Percentiles rank a stretch among this genome's conserved stretches.
Conservation (phyloP, 64 coral and sea anemone genomes). For the Pocillopora damicornis region DNA sequence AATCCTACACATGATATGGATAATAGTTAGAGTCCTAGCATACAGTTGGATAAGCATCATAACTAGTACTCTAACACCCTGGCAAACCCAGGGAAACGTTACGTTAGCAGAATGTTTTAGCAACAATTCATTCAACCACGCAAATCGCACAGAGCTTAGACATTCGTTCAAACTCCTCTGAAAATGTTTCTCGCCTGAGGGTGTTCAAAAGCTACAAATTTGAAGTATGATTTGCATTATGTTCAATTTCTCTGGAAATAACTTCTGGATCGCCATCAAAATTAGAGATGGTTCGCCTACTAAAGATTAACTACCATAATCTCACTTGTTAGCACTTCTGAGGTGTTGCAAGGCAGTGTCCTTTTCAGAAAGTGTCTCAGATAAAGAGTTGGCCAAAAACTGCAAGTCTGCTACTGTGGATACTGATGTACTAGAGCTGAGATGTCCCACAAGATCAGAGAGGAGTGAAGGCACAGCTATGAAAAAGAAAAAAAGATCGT, state of each 20-base stretch:
- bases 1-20: conserved; percentile 44
- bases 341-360: conserved; percentile 91
- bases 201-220: neutral
- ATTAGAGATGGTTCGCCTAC: too few relatives aligned
- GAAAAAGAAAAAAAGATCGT: conserved; percentile 21
- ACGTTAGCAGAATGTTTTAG: too few relatives aligned
- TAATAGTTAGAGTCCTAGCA: neutral
- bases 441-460: conserved; percentile 61
- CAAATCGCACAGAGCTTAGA: too few relatives aligned
- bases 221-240: neutral
- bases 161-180: too few relatives aligned
- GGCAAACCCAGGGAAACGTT: too few relatives aligned
- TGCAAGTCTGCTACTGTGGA: conserved; percentile 78
- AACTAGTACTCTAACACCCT: too few relatives aligned
- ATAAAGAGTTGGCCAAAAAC: conserved; percentile 87
- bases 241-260: neutral
- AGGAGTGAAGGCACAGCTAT: conserved; percentile 69
- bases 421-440: conserved; percentile 42
- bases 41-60: neutral
- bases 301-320: neutral
- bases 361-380: conserved; percentile 91
- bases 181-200: too few relatives aligned
- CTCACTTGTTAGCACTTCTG: conserved; percentile 90
- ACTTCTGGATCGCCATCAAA: too few relatives aligned
- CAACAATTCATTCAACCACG: too few relatives aligned